Percentiles rank a stretch among this genome's conserved stretches.
These are phyloP conservation scores for Melopsittacus undulatus DNA, from an alignment of 2,797 vertebrate genomes.

Conservation along the genomic window DNA sequence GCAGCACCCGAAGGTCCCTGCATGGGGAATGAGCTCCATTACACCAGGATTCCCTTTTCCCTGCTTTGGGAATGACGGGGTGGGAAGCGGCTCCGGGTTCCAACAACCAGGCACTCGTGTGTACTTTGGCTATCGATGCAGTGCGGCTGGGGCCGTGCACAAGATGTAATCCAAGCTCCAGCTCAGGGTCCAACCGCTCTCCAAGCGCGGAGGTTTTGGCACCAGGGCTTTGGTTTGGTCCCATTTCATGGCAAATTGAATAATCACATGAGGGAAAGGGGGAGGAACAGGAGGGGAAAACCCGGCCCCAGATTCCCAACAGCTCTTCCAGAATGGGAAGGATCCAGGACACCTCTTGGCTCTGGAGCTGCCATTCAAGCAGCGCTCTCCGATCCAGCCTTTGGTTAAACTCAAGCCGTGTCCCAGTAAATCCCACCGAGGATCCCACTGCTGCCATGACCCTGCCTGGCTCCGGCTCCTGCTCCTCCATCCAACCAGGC, in stretches of 20 bases:
- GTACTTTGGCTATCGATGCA: neutral
- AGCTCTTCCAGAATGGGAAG: slow-evolving; percentile 6
- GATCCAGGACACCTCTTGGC: slow-evolving; percentile 20
- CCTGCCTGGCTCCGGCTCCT: neutral
- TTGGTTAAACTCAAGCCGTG: neutral
- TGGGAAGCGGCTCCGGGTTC: neutral
- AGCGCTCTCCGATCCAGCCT: neutral
- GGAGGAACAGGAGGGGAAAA: neutral
- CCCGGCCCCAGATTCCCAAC: neutral
- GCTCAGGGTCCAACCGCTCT: neutral
- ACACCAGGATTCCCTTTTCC: rapidly evolving
- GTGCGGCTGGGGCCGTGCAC: neutral
- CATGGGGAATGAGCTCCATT: rapidly evolving
- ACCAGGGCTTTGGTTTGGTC: neutral
- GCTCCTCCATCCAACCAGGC: neutral
- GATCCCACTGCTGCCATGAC: neutral
- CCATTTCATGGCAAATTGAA: slow-evolving; percentile 45
- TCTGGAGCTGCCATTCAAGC: neutral
- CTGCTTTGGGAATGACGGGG: neutral
- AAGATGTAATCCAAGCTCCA: slow-evolving; percentile 5
- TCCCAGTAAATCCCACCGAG: neutral
- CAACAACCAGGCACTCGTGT: neutral
- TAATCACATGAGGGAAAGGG: neutral
- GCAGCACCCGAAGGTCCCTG: rapidly evolving
- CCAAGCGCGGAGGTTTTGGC: slow-evolving; percentile 30